Conservation (phyloP, 2,113 vertebrate species). For the Burhinus bistriatus region DNA sequence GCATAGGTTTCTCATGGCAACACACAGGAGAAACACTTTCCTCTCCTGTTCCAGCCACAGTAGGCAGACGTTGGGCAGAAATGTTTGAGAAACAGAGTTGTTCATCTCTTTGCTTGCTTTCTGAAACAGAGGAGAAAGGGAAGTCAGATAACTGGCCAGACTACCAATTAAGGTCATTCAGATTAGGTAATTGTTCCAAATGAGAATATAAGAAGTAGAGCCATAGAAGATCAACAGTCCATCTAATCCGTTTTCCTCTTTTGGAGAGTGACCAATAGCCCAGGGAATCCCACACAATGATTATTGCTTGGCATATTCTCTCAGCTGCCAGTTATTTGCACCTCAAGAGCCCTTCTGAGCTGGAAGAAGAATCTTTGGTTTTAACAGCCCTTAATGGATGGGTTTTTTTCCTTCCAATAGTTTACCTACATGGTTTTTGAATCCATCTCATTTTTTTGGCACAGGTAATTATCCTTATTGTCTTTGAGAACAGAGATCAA, state of each 20-base stretch:
- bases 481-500: background rate
- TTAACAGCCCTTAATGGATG: background rate
- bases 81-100: background rate
- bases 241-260: background rate
- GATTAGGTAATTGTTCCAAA: background rate
- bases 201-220: background rate
- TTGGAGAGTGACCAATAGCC: background rate
- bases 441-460: background rate
- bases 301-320: background rate
- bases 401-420: background rate
- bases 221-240: background rate
- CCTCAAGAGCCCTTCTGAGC: background rate
- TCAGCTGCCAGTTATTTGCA: background rate
- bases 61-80: background rate
- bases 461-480: rapidly evolving
- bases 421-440: background rate
- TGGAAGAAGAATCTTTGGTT: background rate
- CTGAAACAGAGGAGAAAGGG: background rate
- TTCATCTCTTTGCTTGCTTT: background rate
- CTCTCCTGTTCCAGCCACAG: background rate
- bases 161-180: background rate
- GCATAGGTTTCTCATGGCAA: background rate
- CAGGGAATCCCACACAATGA: background rate
- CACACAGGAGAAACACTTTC: rapidly evolving
- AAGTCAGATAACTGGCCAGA: background rate